Evolutionary conservation across 1,140 invertebrate species (phyloP).

Genomic region (Caenorhabditis elegans): DNA sequence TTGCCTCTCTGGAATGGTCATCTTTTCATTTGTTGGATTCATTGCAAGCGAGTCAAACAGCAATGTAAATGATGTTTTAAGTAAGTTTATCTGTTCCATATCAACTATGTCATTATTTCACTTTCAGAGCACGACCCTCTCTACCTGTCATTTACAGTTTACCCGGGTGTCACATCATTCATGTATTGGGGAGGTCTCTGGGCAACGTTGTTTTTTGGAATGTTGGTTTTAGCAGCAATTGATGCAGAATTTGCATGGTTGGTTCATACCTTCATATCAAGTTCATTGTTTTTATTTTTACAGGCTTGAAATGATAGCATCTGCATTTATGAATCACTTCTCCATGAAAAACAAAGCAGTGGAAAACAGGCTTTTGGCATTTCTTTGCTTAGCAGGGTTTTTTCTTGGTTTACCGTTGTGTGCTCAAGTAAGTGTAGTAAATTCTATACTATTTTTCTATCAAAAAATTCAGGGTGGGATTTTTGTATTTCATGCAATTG

Average conservation of each 20-base stretch:
- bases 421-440: constrained; percentile 36
- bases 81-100: constrained; percentile 35
- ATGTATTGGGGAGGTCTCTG: constrained; percentile 61
- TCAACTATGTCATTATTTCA: background rate
- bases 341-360: constrained; percentile 55
- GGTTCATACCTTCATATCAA: background rate
- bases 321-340: constrained; percentile 62
- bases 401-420: constrained; percentile 58
- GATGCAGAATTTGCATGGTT: constrained; percentile 65
- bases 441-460: too few relatives aligned
- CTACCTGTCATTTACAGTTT: constrained; percentile 61
- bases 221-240: constrained; percentile 58
- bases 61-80: constrained; percentile 56
- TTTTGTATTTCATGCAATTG: constrained; percentile 63
- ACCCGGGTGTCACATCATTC: constrained; percentile 60
- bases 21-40: constrained; percentile 63
- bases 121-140: constrained; percentile 58
- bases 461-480: constrained; percentile 58
- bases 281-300: background rate
- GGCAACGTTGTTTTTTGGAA: constrained; percentile 61
- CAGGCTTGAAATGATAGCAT: constrained; percentile 64
- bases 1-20: constrained; percentile 63
- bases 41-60: constrained; percentile 55
- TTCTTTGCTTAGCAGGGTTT: constrained; percentile 56
- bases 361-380: constrained; percentile 53